phyloP scores from a whole-genome alignment of 2,797 vertebrate genomes.

The Yasuhikotakia modesta region DNA sequence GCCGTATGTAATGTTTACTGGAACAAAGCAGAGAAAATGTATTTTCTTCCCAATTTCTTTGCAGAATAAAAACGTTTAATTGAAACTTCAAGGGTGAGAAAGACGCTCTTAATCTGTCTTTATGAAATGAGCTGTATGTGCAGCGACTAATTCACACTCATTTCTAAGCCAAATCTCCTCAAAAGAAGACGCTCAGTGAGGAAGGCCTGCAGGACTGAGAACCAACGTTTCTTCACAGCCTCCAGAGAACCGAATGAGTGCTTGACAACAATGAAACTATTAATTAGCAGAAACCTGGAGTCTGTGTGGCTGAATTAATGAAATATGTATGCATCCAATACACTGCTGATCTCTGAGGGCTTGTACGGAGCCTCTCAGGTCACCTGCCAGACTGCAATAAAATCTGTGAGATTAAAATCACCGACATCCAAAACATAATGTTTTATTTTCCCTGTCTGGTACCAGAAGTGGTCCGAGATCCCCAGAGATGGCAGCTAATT shows the following conservation, averaged over 20 bases:
- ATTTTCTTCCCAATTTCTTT: background rate
- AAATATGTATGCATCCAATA: constrained; percentile 70
- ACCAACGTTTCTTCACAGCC: constrained; percentile 29
- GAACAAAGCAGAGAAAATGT: background rate
- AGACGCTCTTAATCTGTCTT: constrained; percentile 12
- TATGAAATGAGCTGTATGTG: background rate
- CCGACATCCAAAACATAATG: constrained; percentile 23
- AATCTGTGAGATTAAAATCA: constrained; percentile 33
- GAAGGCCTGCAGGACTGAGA: constrained; percentile 3
- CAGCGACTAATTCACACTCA: background rate
- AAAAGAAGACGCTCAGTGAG: constrained; percentile 22
- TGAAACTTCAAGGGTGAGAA: constrained; percentile 6
- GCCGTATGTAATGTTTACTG: background rate
- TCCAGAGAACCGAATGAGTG: constrained; percentile 34
- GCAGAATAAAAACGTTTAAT: constrained; percentile 21
- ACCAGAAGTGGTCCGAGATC: constrained; percentile 27
- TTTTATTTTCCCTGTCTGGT: constrained; percentile 29
- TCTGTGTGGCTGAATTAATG: constrained; percentile 65
- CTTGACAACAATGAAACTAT: constrained; percentile 56
- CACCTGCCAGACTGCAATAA: constrained; percentile 45
- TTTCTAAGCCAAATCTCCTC: background rate
- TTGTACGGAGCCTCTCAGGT: constrained; percentile 59
- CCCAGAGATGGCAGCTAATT: constrained; percentile 46
- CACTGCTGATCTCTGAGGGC: constrained; percentile 64
- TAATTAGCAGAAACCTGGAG: constrained; percentile 64